Evolutionary conservation across 2,113 vertebrate genomes (phyloP).

Genomic region (Grammomys surdaster): DNA sequence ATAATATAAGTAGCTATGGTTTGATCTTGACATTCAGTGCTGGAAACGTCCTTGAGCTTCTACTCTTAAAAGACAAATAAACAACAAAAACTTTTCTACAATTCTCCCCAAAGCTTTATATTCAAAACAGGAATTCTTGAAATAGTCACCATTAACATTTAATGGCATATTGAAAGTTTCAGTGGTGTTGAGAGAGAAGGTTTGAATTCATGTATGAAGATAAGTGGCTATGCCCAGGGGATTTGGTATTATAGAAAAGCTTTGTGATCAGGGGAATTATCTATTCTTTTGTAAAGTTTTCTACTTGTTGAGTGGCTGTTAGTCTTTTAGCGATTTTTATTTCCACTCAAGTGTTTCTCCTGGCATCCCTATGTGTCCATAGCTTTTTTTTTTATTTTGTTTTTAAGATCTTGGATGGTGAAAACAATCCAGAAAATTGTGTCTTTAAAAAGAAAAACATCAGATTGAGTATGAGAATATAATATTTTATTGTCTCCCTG

Average conservation of each 20-base stretch:
- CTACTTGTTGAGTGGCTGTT: slow-evolving; percentile 19
- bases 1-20: slow-evolving; percentile 8
- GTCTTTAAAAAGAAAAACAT: not conserved
- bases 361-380: not conserved
- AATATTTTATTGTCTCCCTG: not conserved
- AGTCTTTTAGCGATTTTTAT: slow-evolving; percentile 1
- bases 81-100: slow-evolving; percentile 64
- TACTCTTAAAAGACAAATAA: slow-evolving; percentile 64
- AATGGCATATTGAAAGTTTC: slow-evolving; percentile 52
- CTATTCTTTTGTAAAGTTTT: slow-evolving; percentile 45
- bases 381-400: not conserved
- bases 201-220: slow-evolving; percentile 60
- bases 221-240: not conserved
- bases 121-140: slow-evolving; percentile 58
- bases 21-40: slow-evolving; percentile 42
- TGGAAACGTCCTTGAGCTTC: slow-evolving; percentile 31
- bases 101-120: slow-evolving; percentile 63
- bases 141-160: slow-evolving; percentile 58
- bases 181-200: slow-evolving; percentile 46
- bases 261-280: not conserved
- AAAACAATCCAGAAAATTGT: slow-evolving; percentile 30
- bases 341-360: slow-evolving; percentile 6
- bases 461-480: not conserved
- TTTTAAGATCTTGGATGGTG: not conserved
- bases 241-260: not conserved